Base-by-base conservation (phyloP, 1,140 invertebrate genomes). In the Drosophila suzukii region DNA sequence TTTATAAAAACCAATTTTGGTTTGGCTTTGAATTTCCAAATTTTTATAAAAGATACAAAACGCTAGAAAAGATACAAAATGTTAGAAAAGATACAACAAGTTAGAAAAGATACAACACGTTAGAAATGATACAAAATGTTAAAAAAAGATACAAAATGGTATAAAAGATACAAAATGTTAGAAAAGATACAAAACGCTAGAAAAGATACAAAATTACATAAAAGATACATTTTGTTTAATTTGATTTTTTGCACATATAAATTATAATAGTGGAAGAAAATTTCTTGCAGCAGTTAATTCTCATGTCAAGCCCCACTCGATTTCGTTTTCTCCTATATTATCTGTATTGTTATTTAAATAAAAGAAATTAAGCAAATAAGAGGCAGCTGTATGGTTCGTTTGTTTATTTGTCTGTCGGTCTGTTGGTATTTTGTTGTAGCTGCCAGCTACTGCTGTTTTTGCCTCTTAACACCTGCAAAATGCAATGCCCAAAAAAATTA, bases 311-410 rank as follows among this genome's bases (percentile, higher is more conserved):
- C n/a, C 13, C 47, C 38, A 24, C 51, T 27, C 17, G 46, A 20
- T 32, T 49, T 51, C 38, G 53, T 34, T 55, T 55, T 58, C 20
- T 56, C 41, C 46, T 20, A 27, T 5, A 27, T 27, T 27, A 43
- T 57, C 24, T 49, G 27, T 49, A 50, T 68, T 58, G 51, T 39
- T 54, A 51, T 43, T 53, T 47, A 49, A 62, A 43, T 75, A 63
- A 82, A 81, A 47, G 53, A 43, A 61, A 76, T 63, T 65, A 66
- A 76, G 55, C 41, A 73, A 81, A 81, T 71, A 81, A 63, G 67
- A 38, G 57, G 38, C 67, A 77, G 56, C 60, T 81, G 75, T 76
- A 15, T 17, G 50, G 50, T 11, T 36, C 27, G 27, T 36, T 46
- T 53, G 49, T 50, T 50, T 34, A 32, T 32, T 32, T 27, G 49